Conservation (phyloP, 2,888 invertebrate species). For the Biston betularia region DNA sequence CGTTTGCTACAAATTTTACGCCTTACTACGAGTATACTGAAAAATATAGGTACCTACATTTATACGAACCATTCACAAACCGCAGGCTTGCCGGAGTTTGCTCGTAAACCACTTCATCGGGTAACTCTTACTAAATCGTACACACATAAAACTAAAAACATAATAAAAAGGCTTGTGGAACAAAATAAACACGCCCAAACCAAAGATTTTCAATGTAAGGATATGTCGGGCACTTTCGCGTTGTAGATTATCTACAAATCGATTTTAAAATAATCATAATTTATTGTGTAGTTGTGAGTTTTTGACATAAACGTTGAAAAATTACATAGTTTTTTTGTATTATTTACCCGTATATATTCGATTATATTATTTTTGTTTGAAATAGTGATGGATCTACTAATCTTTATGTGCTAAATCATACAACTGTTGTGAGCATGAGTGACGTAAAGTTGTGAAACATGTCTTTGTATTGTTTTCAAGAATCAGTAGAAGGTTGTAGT, state of each 20-base stretch:
- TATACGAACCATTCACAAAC: conserved; percentile 2
- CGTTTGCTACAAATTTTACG: conserved; percentile 7
- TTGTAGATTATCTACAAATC: too few species aligned
- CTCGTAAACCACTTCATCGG: conserved; percentile 16
- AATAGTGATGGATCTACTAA: too few species aligned
- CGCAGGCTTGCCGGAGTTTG: conserved; percentile 2
- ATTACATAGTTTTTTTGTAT: too few species aligned
- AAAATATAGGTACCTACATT: not conserved
- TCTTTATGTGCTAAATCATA: too few species aligned
- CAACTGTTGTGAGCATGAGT: too few species aligned
- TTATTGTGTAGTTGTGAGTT: not conserved
- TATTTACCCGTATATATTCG: too few species aligned
- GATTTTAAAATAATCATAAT: too few species aligned
- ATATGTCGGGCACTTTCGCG: not conserved
- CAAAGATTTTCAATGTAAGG: not conserved
- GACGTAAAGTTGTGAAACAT: too few species aligned
- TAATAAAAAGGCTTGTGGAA: not conserved
- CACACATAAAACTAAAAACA: not conserved
- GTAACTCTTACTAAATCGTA: conserved; percentile 8
- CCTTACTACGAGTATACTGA: not conserved
- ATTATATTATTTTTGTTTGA: too few species aligned
- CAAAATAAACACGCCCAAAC: not conserved
- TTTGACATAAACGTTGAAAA: too few species aligned
- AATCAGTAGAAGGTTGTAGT: too few species aligned
- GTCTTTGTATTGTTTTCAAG: too few species aligned